A percentile compares a stretch with the other conserved stretches of the same genome.
phyloP scores from a whole-genome alignment of 2,113 vertebrate species.

The Microcebus tavaratra region DNA sequence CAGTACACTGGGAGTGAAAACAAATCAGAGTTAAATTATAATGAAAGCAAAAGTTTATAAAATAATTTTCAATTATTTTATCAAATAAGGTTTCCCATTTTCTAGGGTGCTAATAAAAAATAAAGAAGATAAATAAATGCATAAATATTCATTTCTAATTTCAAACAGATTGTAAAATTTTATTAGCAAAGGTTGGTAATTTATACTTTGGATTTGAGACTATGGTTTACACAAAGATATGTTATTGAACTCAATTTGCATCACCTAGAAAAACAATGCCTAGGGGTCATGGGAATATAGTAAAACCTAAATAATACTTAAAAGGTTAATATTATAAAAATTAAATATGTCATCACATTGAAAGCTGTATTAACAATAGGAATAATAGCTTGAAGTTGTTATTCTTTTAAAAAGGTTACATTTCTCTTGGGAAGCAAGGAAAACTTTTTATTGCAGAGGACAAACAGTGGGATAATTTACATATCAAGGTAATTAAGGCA shows the following conservation, averaged over 20 bases:
- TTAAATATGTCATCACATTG: conserved; percentile 46
- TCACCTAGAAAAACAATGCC: conserved; percentile 80
- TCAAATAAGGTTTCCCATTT: conserved; percentile 83
- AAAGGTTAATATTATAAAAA: conserved; percentile 64
- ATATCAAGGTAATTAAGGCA: not conserved
- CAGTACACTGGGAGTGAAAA: conserved; percentile 78
- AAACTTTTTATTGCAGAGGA: conserved; percentile 56
- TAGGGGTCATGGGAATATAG: conserved; percentile 72
- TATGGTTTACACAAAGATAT: conserved; percentile 76
- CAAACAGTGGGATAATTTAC: conserved; percentile 60
- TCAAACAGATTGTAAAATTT: conserved; percentile 78
- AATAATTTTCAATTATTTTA: conserved; percentile 83
- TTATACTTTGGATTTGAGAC: conserved; percentile 80
- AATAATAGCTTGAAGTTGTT: conserved; percentile 51
- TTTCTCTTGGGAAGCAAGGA: conserved; percentile 53
- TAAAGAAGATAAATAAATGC: conserved; percentile 83
- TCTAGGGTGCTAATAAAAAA: conserved; percentile 81
- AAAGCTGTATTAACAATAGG: conserved; percentile 62
- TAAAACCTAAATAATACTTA: conserved; percentile 64
- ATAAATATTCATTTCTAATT: conserved; percentile 84
- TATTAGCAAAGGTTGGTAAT: conserved; percentile 82
- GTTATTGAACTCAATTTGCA: conserved; percentile 80
- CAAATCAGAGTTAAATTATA: conserved; percentile 83
- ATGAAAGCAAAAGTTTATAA: conserved; percentile 85
- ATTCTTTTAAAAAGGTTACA: conserved; percentile 38